phyloP scores from a whole-genome alignment of 2,888 invertebrate genomes.

The Leucoma salicis region DNA sequence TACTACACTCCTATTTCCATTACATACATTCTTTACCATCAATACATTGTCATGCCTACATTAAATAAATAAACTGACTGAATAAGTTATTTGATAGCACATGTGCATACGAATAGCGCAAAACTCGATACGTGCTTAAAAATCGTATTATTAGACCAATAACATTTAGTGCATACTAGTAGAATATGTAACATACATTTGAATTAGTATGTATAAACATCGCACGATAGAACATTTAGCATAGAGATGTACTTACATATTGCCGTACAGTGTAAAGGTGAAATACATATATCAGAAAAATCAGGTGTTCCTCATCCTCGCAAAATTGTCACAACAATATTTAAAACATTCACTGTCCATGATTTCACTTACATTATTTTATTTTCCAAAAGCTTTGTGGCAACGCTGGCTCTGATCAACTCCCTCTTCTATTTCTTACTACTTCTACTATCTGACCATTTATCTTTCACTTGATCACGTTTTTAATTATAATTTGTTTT shows the following conservation, averaged over 20 bases:
- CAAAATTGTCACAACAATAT: constrained; percentile 39
- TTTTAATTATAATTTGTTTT: constrained; percentile 27
- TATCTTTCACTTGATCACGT: constrained; percentile 44
- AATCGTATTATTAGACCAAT: constrained; percentile 26
- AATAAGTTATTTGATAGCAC: constrained; percentile 31
- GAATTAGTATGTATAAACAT: constrained; percentile 41
- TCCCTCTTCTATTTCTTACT: constrained; percentile 40
- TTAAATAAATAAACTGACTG: constrained; percentile 20
- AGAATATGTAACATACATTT: constrained; percentile 45
- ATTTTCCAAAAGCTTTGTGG: constrained; percentile 78
- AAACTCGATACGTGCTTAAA: constrained; percentile 26
- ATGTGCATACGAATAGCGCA: constrained; percentile 43
- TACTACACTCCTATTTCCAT: constrained; percentile 46
- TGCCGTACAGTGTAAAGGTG: constrained; percentile 27
- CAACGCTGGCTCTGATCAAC: constrained; percentile 71
- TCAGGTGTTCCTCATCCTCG: constrained; percentile 47
- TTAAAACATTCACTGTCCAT: constrained; percentile 56
- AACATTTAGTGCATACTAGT: constrained; percentile 56
- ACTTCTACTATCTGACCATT: constrained; percentile 29
- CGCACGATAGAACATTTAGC: constrained; percentile 56
- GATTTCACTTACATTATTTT: constrained; percentile 63
- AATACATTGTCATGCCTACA: constrained; percentile 52
- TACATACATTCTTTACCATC: constrained; percentile 43
- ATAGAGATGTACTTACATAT: constrained; percentile 36
- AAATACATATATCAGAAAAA: constrained; percentile 13